Evolutionary conservation across 2,797 vertebrate genomes (phyloP).

Genomic region (Eulemur mongoz): DNA sequence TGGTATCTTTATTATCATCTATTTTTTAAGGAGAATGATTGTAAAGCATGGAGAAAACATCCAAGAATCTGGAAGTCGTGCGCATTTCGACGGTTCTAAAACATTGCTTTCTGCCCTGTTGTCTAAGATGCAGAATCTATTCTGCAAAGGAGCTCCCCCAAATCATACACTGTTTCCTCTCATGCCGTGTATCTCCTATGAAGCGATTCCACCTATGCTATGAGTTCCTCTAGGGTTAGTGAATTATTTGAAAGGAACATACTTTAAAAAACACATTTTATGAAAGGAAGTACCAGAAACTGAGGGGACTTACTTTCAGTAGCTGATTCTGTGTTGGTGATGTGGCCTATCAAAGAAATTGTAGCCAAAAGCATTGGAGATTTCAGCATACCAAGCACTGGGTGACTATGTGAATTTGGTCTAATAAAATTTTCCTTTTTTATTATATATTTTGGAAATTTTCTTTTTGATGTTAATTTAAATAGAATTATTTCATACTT

Average conservation of each 20-base stretch:
- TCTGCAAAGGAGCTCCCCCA: neutral
- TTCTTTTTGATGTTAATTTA: slow-evolving; percentile 51
- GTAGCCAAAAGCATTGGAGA: neutral
- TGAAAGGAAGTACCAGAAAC: neutral
- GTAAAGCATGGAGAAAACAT: neutral
- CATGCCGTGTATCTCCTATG: neutral
- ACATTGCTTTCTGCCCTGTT: neutral
- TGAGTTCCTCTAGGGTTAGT: neutral
- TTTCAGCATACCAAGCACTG: neutral
- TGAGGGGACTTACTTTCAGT: neutral
- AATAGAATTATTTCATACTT: neutral
- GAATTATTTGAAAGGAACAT: slow-evolving; percentile 17
- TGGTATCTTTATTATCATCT: slow-evolving; percentile 47
- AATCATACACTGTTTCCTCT: neutral
- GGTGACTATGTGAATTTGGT: neutral
- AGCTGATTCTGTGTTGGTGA: neutral
- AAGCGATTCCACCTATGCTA: neutral
- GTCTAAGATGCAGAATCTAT: neutral
- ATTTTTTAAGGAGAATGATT: slow-evolving; percentile 45
- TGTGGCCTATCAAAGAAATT: neutral
- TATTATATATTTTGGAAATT: neutral
- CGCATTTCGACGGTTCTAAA: neutral
- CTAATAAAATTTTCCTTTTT: neutral
- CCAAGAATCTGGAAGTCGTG: neutral
- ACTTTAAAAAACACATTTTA: neutral